Base-by-base conservation (phyloP, 2,888 invertebrate species). In the Pachydiplax longipennis region DNA sequence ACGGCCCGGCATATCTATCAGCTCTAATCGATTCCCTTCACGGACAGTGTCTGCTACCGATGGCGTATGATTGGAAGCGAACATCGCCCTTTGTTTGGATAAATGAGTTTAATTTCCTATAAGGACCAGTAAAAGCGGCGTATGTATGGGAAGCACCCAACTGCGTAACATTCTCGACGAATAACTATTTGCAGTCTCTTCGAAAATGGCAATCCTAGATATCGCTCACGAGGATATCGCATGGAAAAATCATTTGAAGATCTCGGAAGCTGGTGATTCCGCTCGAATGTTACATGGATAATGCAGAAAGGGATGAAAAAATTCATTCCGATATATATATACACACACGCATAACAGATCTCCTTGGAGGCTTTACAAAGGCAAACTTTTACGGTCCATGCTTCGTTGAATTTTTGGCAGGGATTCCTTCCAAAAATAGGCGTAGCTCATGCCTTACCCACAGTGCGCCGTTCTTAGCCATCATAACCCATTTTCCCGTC, bases 361-460 rank as follows among this genome's bases (percentile, higher is more conserved):
- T 37, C 31, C 53, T 87, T n/a, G 61, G 87, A 65, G 61, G 22
- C 61, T 87, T 87, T 65, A 87, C 87, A 87, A 87, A 87, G 61
- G 40, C 61, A 58, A 87, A 87, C 87, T 87, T 87, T 65, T 61
- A 61, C 87, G 65, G 58, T 58, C 61, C 61, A 87, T 37, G 87
- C 87, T 87, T 65, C 61, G 87, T 37, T 87, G 87, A 37, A 37
- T 87, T 61, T 65, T 65, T 87, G 87, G 87, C 87, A 87, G n/a
- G 37, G n/a, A 37, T n/a, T n/a, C 87, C n/a, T 40, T 87, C 87
- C 87, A n/a, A 61, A 87, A 37, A 61, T 37, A 22, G 37, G 61
- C 87, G 8, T 37, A 37, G 58, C 87, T 37, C 37, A 18, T 37
- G 12, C 40, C 80, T 31, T 15, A 8, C 80, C 25, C 25, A n/a